These are phyloP conservation scores for Eledona agricola DNA, from an alignment of 2,888 invertebrate species.

Conservation along the genomic window DNA sequence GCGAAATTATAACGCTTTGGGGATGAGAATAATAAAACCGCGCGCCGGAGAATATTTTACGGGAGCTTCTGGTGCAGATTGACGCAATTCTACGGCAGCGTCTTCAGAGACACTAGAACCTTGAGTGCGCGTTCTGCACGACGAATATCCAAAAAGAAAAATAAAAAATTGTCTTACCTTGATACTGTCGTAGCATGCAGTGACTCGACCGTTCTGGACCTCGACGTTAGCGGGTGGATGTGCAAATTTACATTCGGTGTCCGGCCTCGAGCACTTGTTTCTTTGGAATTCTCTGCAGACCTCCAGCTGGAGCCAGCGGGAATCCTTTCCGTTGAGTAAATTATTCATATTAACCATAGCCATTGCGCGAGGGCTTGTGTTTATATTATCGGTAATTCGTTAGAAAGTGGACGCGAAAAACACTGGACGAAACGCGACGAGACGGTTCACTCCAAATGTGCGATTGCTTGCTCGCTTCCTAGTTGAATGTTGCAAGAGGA, in stretches of 20 bases:
- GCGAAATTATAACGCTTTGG: conserved; percentile 31
- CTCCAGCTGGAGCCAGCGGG: conserved; percentile 99
- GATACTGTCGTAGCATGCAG: conserved; percentile 99
- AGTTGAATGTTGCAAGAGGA: conserved; percentile 15
- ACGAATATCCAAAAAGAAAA: neutral
- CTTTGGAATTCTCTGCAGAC: conserved; percentile 99
- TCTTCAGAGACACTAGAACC: neutral
- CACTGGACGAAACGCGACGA: conserved; percentile 47
- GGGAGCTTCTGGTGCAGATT: conserved; percentile 13
- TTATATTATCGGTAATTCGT: conserved; percentile 45
- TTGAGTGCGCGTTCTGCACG: neutral
- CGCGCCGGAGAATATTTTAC: conserved; percentile 22
- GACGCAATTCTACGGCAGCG: conserved; percentile 1
- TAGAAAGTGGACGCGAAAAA: conserved; percentile 51
- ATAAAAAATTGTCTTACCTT: conserved; percentile 90
- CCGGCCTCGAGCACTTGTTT: conserved; percentile 98
- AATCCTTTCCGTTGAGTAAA: conserved; percentile 98
- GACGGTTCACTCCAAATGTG: conserved; percentile 42
- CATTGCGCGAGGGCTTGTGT: conserved; percentile 60
- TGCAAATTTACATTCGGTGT: conserved; percentile 99
- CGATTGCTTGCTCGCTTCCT: too few relatives aligned
- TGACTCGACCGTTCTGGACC: conserved; percentile 99
- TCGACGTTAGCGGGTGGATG: conserved; percentile 99
- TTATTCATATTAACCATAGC: conserved; percentile 98
- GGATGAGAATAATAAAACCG: conserved; percentile 31